Conservation (phyloP, 1,140 invertebrate genomes). For the Conopomorpha cramerella region DNA sequence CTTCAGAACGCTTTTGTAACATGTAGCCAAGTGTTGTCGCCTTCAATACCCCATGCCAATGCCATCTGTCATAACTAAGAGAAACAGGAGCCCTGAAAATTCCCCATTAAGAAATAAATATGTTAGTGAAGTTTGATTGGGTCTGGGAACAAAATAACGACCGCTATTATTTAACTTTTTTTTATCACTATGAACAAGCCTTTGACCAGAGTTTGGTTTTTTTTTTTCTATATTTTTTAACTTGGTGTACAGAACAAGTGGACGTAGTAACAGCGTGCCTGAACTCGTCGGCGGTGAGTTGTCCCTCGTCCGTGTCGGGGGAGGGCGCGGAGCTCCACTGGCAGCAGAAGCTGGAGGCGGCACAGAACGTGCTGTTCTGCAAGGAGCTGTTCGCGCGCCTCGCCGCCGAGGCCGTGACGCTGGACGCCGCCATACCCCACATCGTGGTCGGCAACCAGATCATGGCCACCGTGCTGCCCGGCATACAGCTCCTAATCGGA, state of each 20-base stretch:
- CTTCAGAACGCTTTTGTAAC: too few species aligned
- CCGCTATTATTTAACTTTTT: too few species aligned
- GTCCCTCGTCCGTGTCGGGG: slow-evolving; percentile 68
- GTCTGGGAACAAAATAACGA: too few species aligned
- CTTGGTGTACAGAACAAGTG: slow-evolving; percentile 70
- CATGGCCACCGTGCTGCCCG: slow-evolving; percentile 91
- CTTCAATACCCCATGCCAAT: too few species aligned
- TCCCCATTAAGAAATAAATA: too few species aligned
- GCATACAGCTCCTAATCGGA: slow-evolving; percentile 84
- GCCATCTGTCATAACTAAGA: too few species aligned
- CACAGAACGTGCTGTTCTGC: slow-evolving; percentile 96
- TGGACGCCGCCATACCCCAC: slow-evolving; percentile 91
- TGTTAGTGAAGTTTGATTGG: too few species aligned
- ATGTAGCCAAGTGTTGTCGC: too few species aligned
- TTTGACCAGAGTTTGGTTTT: too few species aligned
- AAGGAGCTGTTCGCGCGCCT: slow-evolving; percentile 96
- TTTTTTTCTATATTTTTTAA: too few species aligned
- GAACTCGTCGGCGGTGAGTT: slow-evolving; percentile 69
- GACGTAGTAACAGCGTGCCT: slow-evolving; percentile 79
- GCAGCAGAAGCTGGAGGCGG: slow-evolving; percentile 94
- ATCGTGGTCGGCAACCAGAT: slow-evolving; percentile 98
- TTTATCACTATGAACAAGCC: too few species aligned
- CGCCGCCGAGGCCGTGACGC: slow-evolving; percentile 91
- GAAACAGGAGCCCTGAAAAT: too few species aligned
- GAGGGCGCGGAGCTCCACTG: slow-evolving; percentile 82